phyloP scores from a whole-genome alignment of 2,888 invertebrate genomes.

The Cynaeus angustus region DNA sequence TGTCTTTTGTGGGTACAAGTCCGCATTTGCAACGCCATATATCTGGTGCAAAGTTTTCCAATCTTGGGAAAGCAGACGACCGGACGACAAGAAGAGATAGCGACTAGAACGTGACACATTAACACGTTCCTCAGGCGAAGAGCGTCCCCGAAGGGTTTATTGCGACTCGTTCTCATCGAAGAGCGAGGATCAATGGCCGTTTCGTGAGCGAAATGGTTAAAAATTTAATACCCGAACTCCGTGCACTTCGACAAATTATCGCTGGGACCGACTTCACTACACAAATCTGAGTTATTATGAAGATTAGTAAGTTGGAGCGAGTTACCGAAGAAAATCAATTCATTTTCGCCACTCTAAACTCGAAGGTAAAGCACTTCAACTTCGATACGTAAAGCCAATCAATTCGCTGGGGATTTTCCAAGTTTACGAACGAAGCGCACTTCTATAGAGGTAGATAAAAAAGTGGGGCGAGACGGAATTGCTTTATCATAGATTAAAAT shows the following conservation, averaged over 20 bases:
- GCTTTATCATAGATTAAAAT: slow-evolving; percentile 49
- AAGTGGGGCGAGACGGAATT: slow-evolving; percentile 37
- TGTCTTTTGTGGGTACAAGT: slow-evolving; percentile 19
- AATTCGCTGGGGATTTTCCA: slow-evolving; percentile 64
- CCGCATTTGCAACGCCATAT: slow-evolving; percentile 44
- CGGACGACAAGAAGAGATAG: slow-evolving; percentile 60
- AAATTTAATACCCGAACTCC: slow-evolving; percentile 63
- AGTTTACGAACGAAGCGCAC: slow-evolving; percentile 55
- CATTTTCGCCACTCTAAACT: slow-evolving; percentile 59
- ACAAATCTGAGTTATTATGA: slow-evolving; percentile 56
- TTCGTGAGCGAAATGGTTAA: slow-evolving; percentile 67
- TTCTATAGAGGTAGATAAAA: slow-evolving; percentile 44
- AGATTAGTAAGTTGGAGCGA: slow-evolving; percentile 53
- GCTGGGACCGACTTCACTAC: slow-evolving; percentile 26
- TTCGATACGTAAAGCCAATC: slow-evolving; percentile 66
- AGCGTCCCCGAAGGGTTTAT: slow-evolving; percentile 54
- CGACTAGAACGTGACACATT: slow-evolving; percentile 70
- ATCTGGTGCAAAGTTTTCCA: slow-evolving; percentile 66
- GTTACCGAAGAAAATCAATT: slow-evolving; percentile 57
- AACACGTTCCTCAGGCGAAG: slow-evolving; percentile 65
- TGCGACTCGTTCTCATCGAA: slow-evolving; percentile 45
- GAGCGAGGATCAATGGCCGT: slow-evolving; percentile 63
- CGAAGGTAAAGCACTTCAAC: slow-evolving; percentile 64
- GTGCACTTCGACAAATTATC: slow-evolving; percentile 45
- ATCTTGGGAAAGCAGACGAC: slow-evolving; percentile 64